Percentiles rank a stretch among this genome's conserved stretches.
These are phyloP conservation scores for Scolopax bukidnonensis DNA, from an alignment of 2,797 vertebrate species.

Conservation along the genomic window DNA sequence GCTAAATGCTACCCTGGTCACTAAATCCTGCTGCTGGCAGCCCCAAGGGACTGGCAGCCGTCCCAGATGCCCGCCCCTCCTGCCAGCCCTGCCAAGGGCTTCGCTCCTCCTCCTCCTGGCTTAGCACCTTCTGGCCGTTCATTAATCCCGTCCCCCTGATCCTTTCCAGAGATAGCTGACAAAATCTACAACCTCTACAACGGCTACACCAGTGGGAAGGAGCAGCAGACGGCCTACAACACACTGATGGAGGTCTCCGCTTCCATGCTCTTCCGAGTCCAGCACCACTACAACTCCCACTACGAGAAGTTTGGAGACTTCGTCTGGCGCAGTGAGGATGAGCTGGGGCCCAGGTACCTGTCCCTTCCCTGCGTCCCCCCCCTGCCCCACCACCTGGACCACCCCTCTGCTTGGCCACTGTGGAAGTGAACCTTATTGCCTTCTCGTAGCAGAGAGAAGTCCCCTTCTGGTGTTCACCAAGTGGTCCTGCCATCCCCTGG, in stretches of 20 bases:
- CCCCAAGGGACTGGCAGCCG: background rate
- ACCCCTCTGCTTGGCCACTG: background rate
- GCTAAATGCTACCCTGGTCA: background rate
- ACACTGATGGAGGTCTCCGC: slow-evolving; percentile 94
- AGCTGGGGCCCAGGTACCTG: slow-evolving; percentile 93
- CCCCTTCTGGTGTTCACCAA: background rate
- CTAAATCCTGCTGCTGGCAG: background rate
- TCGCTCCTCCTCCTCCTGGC: background rate
- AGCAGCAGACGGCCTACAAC: slow-evolving; percentile 98
- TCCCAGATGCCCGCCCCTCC: background rate
- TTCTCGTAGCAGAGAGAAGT: background rate
- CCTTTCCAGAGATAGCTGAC: slow-evolving; percentile 91
- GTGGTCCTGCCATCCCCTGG: background rate
- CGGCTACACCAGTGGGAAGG: slow-evolving; percentile 97
- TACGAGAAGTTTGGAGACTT: slow-evolving; percentile 99
- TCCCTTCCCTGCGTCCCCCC: background rate
- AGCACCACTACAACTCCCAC: slow-evolving; percentile 97
- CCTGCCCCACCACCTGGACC: background rate
- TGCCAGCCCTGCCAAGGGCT: background rate
- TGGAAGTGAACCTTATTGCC: background rate
- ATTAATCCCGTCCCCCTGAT: background rate
- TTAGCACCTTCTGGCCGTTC: background rate
- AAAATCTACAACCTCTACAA: slow-evolving; percentile 98
- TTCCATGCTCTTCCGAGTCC: slow-evolving; percentile 92
- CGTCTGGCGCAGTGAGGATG: slow-evolving; percentile 96